These are phyloP conservation scores for Aproaerema taeniolella DNA, from an alignment of 2,888 invertebrate genomes.

Conservation along the genomic window DNA sequence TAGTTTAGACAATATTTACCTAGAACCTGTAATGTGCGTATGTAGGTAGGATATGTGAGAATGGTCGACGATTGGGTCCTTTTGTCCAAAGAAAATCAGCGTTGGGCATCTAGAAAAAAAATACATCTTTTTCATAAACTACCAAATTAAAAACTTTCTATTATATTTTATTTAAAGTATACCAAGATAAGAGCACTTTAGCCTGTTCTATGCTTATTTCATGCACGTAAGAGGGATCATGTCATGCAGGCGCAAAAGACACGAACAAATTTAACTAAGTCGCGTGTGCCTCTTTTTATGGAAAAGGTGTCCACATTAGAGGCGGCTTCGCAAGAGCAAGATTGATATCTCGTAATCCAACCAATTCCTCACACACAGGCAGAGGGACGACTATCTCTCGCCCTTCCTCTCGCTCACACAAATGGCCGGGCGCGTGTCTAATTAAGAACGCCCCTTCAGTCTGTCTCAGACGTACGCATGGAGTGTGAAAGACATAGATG, in stretches of 20 bases:
- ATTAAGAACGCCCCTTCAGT: too few species aligned
- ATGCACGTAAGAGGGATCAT: neutral
- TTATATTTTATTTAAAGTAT: neutral
- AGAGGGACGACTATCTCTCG: too few species aligned
- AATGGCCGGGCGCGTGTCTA: too few species aligned
- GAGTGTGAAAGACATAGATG: neutral
- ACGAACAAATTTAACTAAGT: neutral
- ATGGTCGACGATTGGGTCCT: constrained; percentile 86
- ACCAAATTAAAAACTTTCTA: too few species aligned
- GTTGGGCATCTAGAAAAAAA: constrained; percentile 79
- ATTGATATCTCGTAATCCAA: too few species aligned
- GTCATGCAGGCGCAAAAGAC: neutral
- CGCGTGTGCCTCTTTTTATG: neutral
- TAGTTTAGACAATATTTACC: constrained; percentile 57
- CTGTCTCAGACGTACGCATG: neutral
- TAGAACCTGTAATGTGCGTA: constrained; percentile 80
- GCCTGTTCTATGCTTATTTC: neutral
- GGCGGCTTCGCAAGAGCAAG: too few species aligned
- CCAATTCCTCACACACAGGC: too few species aligned
- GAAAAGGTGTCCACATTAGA: too few species aligned
- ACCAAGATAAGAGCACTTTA: neutral
- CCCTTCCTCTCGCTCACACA: neutral
- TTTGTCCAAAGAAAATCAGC: constrained; percentile 88
- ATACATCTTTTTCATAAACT: too few species aligned
- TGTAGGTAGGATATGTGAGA: constrained; percentile 86